Evolutionary conservation across 35 echinoderm and acorn worm genomes (phyloP).

Genomic region (Apostichopus californicus): DNA sequence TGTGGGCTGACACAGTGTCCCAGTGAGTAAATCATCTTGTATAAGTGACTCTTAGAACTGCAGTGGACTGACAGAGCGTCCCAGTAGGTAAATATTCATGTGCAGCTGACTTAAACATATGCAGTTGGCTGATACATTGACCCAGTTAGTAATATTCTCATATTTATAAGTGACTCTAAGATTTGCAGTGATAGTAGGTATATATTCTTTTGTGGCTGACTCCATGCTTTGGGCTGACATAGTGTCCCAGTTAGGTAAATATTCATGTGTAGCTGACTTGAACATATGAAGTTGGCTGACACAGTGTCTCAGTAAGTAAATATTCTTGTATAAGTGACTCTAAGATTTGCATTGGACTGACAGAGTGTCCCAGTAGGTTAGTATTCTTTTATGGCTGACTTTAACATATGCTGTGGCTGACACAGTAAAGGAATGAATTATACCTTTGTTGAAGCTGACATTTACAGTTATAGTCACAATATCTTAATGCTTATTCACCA

Average conservation of each 20-base stretch:
- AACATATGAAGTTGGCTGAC: background rate
- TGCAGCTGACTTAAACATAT: background rate
- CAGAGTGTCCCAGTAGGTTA: conserved; percentile 44
- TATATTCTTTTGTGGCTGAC: background rate
- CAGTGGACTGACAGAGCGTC: background rate
- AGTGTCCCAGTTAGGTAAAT: conserved; percentile 71
- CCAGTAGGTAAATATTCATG: background rate
- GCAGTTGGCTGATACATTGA: background rate
- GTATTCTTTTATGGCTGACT: no score
- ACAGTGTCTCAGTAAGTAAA: background rate
- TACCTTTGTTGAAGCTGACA: no score
- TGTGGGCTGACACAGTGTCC: background rate
- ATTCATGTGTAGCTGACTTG: no score
- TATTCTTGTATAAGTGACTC: no score
- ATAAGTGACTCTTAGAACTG: no score
- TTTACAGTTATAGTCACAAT: no score
- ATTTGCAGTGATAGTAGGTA: background rate
- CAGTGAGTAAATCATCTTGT: background rate
- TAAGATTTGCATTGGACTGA: background rate
- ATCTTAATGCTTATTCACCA: no score
- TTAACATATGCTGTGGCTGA: background rate
- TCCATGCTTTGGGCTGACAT: background rate
- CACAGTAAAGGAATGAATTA: background rate
- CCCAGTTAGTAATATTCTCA: no score
- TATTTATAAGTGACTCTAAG: no score